A percentile compares a stretch with the other conserved stretches of the same genome.
Evolutionary conservation across 1,140 invertebrate species (phyloP).

Genomic region (Brachionus calyciflorus): DNA sequence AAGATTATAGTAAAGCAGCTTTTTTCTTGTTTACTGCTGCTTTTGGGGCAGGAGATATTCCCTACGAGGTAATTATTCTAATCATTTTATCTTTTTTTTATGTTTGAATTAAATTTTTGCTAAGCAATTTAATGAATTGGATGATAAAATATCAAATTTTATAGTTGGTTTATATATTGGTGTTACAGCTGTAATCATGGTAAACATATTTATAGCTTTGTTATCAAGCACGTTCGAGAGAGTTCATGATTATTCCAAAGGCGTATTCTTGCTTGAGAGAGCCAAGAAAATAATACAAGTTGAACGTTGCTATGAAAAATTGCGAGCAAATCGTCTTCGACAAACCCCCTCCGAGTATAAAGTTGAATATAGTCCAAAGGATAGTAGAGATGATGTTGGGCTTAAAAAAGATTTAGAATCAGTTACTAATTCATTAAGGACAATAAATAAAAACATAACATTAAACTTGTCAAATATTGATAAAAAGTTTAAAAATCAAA

Average conservation of each 20-base stretch:
- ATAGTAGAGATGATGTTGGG: no score
- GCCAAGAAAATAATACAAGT: background rate
- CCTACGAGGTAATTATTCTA: no score
- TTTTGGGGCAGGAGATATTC: background rate
- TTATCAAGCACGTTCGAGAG: background rate
- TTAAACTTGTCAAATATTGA: no score
- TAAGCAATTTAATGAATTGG: background rate
- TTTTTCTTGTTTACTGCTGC: conserved; percentile 1
- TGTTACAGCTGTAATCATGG: background rate
- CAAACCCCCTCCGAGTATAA: no score
- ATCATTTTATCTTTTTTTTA: no score
- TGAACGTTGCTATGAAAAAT: background rate
- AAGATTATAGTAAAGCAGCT: background rate
- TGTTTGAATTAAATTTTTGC: no score
- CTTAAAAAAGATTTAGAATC: no score
- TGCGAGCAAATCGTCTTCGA: no score
- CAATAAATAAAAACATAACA: no score
- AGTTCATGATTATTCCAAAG: background rate
- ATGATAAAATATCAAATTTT: background rate
- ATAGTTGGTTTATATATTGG: conserved; percentile 5
- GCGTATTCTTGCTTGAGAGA: background rate
- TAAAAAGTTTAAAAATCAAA: no score
- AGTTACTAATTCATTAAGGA: no score
- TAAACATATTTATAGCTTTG: conserved; percentile 37
- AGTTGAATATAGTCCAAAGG: no score